phyloP scores from a whole-genome alignment of 2,888 invertebrate species.

The Adelognathus sp. region DNA sequence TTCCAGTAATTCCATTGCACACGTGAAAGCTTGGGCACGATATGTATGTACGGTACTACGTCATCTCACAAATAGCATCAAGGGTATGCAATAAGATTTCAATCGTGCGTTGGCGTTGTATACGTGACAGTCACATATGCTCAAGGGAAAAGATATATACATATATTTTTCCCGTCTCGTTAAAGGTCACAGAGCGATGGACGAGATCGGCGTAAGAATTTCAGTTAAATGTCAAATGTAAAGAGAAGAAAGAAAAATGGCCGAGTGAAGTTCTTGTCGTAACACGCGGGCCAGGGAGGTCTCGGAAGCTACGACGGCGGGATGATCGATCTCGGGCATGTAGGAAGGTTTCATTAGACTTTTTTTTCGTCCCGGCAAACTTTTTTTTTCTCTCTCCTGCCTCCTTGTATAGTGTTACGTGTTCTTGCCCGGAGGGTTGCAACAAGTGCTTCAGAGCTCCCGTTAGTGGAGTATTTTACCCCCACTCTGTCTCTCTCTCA shows the following conservation, averaged over 20 bases:
- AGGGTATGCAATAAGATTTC: not conserved
- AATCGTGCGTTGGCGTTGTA: constrained; percentile 29
- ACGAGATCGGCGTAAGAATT: not conserved
- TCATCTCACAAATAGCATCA: not conserved
- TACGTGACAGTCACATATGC: constrained; percentile 34
- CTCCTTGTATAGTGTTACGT: constrained; percentile 12
- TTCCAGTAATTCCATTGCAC: constrained; percentile 3
- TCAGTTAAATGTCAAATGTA: constrained; percentile 44
- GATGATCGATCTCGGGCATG: constrained; percentile 17
- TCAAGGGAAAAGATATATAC: not conserved
- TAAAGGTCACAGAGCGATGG: not conserved
- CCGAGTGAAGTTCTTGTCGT: not conserved
- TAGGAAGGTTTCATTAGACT: constrained; percentile 31
- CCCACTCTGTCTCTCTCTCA: not conserved
- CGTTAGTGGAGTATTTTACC: constrained; percentile 29
- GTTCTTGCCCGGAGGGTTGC: constrained; percentile 16
- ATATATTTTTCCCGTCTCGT: not conserved
- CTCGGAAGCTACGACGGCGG: constrained; percentile 4
- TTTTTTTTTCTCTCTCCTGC: not conserved
- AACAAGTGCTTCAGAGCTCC: constrained; percentile 30
- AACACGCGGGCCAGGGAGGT: not conserved
- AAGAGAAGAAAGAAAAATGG: not conserved
- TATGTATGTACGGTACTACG: not conserved
- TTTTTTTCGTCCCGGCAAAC: constrained; percentile 1
- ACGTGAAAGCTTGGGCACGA: not conserved